Percentiles rank a stretch among this genome's conserved stretches.
These are phyloP conservation scores for Leucoma salicis DNA, from an alignment of 2,888 invertebrate species.

Conservation along the genomic window DNA sequence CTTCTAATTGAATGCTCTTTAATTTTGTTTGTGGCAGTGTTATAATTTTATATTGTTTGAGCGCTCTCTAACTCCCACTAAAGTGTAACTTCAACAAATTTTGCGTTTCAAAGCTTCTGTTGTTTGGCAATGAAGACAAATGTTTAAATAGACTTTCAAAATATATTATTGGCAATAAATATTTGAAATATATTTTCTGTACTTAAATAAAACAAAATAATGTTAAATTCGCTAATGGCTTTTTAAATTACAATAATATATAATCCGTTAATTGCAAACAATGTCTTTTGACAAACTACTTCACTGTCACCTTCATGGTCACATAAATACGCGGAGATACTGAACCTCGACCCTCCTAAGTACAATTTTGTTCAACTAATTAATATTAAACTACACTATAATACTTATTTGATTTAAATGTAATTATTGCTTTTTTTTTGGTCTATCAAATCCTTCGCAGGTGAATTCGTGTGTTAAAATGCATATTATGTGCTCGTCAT, in stretches of 20 bases:
- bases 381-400: constrained; percentile 54
- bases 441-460: constrained; percentile 70
- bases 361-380: constrained; percentile 42
- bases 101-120: too few relatives aligned
- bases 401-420: constrained; percentile 58
- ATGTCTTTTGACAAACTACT: constrained; percentile 71
- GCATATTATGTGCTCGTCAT: constrained; percentile 65
- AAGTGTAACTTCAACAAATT: neutral
- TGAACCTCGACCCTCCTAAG: constrained; percentile 35
- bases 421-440: constrained; percentile 68
- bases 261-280: constrained; percentile 35
- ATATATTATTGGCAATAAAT: too few relatives aligned
- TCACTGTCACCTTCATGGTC: constrained; percentile 32
- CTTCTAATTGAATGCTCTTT: constrained; percentile 12
- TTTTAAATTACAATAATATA: constrained; percentile 13
- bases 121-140: too few relatives aligned
- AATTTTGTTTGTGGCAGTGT: constrained; percentile 27
- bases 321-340: constrained; percentile 17
- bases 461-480: constrained; percentile 66
- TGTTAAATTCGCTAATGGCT: constrained; percentile 3
- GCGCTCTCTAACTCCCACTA: constrained; percentile 14
- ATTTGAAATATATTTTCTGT: too few relatives aligned
- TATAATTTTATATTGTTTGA: constrained; percentile 25
- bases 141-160: too few relatives aligned
- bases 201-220: constrained; percentile 5